phyloP scores from a whole-genome alignment of 1,140 invertebrate genomes.

The Araneus ventricosus region DNA sequence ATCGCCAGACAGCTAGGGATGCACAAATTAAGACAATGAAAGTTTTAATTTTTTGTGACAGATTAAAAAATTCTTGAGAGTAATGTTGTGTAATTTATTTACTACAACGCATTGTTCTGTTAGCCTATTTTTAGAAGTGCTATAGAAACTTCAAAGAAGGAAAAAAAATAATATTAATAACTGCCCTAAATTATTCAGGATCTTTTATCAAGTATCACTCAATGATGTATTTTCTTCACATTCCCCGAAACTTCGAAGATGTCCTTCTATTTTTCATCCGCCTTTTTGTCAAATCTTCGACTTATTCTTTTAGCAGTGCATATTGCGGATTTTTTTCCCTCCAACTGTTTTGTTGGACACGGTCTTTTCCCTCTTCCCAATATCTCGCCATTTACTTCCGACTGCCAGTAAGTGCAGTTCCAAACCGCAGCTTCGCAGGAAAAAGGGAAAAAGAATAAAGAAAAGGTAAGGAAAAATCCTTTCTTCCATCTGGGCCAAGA shows the following conservation, averaged over 20 bases:
- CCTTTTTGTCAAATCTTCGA: slow-evolving; percentile 23
- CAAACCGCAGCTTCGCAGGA: slow-evolving; percentile 14
- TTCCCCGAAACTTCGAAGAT: neutral
- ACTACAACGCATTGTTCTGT: no score
- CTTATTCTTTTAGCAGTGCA: slow-evolving; percentile 49
- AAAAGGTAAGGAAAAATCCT: neutral
- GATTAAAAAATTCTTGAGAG: no score
- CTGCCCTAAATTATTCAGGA: neutral
- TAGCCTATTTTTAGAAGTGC: no score
- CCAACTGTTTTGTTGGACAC: slow-evolving; percentile 12
- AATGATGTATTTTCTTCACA: neutral
- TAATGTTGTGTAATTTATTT: no score
- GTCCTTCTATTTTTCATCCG: neutral
- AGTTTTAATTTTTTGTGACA: no score
- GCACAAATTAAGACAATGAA: no score
- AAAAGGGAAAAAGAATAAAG: neutral
- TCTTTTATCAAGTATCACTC: neutral
- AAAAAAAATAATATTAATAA: no score
- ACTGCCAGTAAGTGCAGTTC: neutral
- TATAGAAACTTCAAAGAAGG: no score
- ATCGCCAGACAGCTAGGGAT: no score
- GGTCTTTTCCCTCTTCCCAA: slow-evolving; percentile 6
- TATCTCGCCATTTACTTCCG: slow-evolving; percentile 44
- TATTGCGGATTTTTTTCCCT: slow-evolving; percentile 4
- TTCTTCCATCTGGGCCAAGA: neutral